Evolutionary conservation across 2,113 vertebrate genomes (phyloP).

Genomic region (Cariama cristata): DNA sequence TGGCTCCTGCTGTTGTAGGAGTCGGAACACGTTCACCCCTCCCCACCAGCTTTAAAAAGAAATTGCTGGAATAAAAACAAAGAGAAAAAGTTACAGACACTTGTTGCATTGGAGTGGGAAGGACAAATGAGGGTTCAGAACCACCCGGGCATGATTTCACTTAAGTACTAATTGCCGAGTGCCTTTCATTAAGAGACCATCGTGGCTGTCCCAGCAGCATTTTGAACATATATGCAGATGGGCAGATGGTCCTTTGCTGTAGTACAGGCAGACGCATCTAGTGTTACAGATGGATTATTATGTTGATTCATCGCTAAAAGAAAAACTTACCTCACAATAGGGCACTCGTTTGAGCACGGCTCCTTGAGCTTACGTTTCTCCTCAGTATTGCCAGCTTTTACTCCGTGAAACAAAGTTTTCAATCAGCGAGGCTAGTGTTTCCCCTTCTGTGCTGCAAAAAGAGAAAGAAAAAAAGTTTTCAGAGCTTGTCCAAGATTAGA

Average conservation of each 20-base stretch:
- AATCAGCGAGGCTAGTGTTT: background rate
- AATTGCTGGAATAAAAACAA: conserved; percentile 39
- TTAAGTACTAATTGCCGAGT: conserved; percentile 55
- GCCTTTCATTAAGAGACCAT: conserved; percentile 56
- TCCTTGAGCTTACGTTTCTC: conserved; percentile 37
- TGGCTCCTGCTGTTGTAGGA: conserved; percentile 45
- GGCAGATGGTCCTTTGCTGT: conserved; percentile 70
- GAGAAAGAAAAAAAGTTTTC: background rate
- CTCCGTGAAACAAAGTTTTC: conserved; percentile 6
- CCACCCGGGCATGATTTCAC: background rate
- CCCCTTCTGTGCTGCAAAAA: background rate
- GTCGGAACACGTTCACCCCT: background rate
- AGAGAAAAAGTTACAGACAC: conserved; percentile 52
- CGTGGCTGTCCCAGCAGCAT: background rate
- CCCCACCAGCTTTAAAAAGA: background rate
- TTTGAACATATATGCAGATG: conserved; percentile 60
- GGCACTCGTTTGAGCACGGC: background rate
- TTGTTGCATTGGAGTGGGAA: conserved; percentile 40
- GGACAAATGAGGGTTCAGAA: conserved; percentile 31
- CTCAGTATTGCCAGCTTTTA: background rate
- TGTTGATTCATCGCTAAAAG: conserved; percentile 50
- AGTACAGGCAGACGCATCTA: conserved; percentile 36
- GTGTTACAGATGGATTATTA: conserved; percentile 71
- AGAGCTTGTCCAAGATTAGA: background rate
- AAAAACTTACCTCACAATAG: conserved; percentile 59